phyloP scores from a whole-genome alignment of 2,888 invertebrate genomes.

The Sarcophaga carnaria region DNA sequence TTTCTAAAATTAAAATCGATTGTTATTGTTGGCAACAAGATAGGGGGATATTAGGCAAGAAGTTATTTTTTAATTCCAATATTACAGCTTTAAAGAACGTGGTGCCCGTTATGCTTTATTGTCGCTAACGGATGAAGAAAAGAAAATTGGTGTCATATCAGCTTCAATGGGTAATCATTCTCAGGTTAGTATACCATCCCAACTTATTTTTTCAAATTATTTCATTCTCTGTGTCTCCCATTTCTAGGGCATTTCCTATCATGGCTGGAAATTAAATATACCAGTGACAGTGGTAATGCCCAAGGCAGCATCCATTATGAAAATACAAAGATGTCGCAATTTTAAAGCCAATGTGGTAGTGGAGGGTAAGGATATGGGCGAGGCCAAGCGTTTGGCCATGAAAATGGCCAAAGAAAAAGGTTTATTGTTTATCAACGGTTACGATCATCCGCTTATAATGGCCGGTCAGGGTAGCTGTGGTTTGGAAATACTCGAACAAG shows the following conservation, averaged over 20 bases:
- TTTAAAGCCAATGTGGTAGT: conserved; percentile 92
- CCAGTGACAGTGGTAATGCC: conserved; percentile 97
- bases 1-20: too few species aligned
- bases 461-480: conserved; percentile 98
- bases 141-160: conserved; percentile 91
- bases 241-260: conserved; percentile 86
- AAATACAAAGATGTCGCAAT: conserved; percentile 92
- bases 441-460: conserved; percentile 97
- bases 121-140: conserved; percentile 88
- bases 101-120: conserved; percentile 94
- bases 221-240: neutral
- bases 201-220: neutral
- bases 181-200: conserved; percentile 80
- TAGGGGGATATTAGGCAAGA: too few species aligned
- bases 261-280: conserved; percentile 87
- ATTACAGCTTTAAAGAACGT: conserved; percentile 93
- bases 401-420: conserved; percentile 87
- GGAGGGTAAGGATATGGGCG: conserved; percentile 90
- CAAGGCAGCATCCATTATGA: conserved; percentile 96
- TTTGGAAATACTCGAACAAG: conserved; percentile 95
- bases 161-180: conserved; percentile 98
- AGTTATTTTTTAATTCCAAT: neutral
- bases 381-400: conserved; percentile 92
- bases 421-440: conserved; percentile 94
- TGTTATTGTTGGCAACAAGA: too few species aligned